Conservation (phyloP, 2,797 vertebrate genomes). For the Pseudochromis fuscus region DNA sequence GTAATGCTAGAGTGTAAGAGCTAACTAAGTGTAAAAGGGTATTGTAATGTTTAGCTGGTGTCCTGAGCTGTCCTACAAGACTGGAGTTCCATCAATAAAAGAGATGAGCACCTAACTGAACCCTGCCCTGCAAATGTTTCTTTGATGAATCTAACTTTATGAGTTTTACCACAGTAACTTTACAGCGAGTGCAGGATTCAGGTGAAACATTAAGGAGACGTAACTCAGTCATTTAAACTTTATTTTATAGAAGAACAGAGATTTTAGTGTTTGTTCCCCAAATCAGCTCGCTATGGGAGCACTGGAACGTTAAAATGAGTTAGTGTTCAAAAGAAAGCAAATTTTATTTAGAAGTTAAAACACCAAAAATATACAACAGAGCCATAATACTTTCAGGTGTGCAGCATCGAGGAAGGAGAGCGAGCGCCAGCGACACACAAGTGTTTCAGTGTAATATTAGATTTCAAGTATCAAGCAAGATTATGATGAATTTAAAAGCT, state of each 20-base stretch:
- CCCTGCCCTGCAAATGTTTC: not conserved
- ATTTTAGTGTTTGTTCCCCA: no score
- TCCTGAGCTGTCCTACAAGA: slow-evolving; percentile 70
- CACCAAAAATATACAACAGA: no score
- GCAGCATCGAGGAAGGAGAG: no score
- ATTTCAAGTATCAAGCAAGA: fast-evolving
- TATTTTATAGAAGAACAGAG: not conserved
- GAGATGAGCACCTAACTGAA: slow-evolving; percentile 62
- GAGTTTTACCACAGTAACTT: not conserved
- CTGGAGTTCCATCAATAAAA: slow-evolving; percentile 82
- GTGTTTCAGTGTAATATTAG: not conserved
- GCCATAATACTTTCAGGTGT: no score
- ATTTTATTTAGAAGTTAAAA: no score
- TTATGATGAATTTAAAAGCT: no score
- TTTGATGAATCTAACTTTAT: not conserved
- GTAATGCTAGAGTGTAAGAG: slow-evolving; percentile 72
- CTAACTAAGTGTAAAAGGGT: slow-evolving; percentile 61
- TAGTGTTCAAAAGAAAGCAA: no score
- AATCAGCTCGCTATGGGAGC: no score
- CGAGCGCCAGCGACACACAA: no score
- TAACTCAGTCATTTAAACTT: not conserved
- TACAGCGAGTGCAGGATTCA: not conserved
- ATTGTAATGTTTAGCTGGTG: slow-evolving; percentile 66
- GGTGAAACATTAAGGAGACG: not conserved
- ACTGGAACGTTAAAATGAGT: no score